Base-by-base conservation (phyloP, 2,797 vertebrate genomes). In the Neoniphon sammara region DNA sequence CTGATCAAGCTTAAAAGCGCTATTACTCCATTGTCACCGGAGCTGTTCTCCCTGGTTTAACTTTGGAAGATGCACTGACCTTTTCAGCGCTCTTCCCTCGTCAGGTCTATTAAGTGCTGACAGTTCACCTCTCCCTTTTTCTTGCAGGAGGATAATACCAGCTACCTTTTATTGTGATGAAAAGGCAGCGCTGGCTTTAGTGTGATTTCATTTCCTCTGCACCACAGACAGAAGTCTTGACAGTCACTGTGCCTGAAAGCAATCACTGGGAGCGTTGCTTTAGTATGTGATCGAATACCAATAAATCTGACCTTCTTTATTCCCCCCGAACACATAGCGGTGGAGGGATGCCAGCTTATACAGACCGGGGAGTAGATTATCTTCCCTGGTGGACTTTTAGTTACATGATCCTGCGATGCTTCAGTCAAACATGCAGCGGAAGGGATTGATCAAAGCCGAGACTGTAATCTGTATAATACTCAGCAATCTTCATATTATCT, bases 51-150 rank as follows among this genome's bases (percentile, higher is more conserved):
- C 79, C 77, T 84, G 71, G 77, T 88, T 88, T 85, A 88, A 86
- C 83, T 83, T 72, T 11, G 75, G 77, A 83, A 88, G 85, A 88
- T 82, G 82, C 87, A 62, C 57, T 87, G 91, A 93, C 91, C 89
- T 91, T 90, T 91, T 90, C 85, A 78, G 23, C 85, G 65, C 77
- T 88, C n/a, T 87, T 81, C 77, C 80, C 80, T 81, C 82, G 71
- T 89, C 80, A 62, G 87, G 82, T 88, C 83, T 85, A 87, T 92
- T 90, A 86, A 69, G 8, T 53, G 7, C 78, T 25, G 67, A 73
- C 87, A 83, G 76, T 81, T 85, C 82, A 77, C 75, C 77, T 83
- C 80, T 74, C 66, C 75, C 21, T 80, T 75, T 81, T 44, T 59
- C 7, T 71, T 62, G 66, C 61, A 27, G 44, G 78, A 82, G 54